Evolutionary conservation across 2,113 vertebrate genomes (phyloP), one percentile per base, ranked within the genome.

Genomic region (Notothenia coriiceps): DNA sequence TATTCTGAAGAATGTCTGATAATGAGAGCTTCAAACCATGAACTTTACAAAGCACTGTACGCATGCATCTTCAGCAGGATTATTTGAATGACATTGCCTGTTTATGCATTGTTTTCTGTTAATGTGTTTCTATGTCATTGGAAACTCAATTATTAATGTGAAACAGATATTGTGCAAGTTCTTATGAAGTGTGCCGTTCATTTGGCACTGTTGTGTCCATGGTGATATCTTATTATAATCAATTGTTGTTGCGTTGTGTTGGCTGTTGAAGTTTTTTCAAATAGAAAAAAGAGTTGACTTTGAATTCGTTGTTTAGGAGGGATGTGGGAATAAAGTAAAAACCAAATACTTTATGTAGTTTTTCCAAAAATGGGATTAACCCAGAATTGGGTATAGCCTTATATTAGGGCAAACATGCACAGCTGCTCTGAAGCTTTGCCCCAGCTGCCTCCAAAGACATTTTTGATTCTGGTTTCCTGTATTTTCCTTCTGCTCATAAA

Each of bases 381-480:
- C 35, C 51, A 15, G 50, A 81, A 33, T 20, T 69, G 52, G 17
- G n/a, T 70, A 61, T 13, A 50, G 33, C 43, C 20, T 77, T 12
- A 29, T 33, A 61, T 59, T 46, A 35, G 57, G 35, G 66, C 55
- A 63, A 64, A 84, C 76, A 15, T 63, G 69, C 47, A 49, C 47
- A 86, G 85, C 82, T 86, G 70, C 71, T 83, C 64, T 56, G 17
- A 82, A 81, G 72, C 40, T 78, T 33, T 70, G 2, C 57, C 57
- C 44, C 22, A 14, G n/a, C 64, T 46, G 66, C 80, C 52, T 59
- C 65, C 29, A 52, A 60, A 78, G 61, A 69, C 68, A 72, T 63
- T 81, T 87, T 81, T 77, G 22, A 84, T 80, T 85, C 59, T 57
- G 74, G 56, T 84, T 88, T 85, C 74, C 64, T 79, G 55, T 70